phyloP scores from a whole-genome alignment of 2,113 vertebrate species.

The Paracanthobrama guichenoti region DNA sequence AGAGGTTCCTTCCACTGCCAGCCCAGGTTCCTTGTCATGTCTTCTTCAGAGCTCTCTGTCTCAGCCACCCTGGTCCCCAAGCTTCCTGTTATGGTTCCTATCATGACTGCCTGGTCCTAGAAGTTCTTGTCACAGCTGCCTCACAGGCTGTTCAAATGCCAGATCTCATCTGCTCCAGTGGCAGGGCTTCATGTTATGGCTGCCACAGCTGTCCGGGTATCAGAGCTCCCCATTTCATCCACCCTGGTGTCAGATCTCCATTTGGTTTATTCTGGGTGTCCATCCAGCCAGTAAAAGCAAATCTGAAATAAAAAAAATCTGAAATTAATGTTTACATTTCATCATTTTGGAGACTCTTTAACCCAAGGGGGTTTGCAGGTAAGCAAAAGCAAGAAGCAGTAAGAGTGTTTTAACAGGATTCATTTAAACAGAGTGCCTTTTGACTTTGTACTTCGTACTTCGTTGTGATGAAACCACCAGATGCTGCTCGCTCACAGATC shows the following conservation, averaged over 20 bases:
- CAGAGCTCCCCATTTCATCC: not conserved
- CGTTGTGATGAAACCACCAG: not conserved
- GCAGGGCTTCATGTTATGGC: too few relatives aligned
- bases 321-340: not conserved
- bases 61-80: not conserved
- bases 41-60: not conserved
- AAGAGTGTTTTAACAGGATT: not conserved
- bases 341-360: not conserved
- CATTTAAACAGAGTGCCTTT: not conserved
- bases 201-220: too few relatives aligned
- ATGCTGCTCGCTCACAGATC: not conserved
- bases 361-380: too few relatives aligned
- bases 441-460: not conserved
- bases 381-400: not conserved
- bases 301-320: not conserved
- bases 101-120: too few relatives aligned
- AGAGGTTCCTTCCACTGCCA: too few relatives aligned
- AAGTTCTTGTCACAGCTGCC: too few relatives aligned
- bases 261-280: too few relatives aligned
- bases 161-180: too few relatives aligned
- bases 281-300: not conserved
- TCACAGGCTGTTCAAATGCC: not conserved
- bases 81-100: not conserved
- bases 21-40: too few relatives aligned
- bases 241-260: not conserved